These are phyloP conservation scores for Reinhardtius hippoglossoides DNA, from an alignment of 2,113 vertebrate genomes.

Conservation along the genomic window DNA sequence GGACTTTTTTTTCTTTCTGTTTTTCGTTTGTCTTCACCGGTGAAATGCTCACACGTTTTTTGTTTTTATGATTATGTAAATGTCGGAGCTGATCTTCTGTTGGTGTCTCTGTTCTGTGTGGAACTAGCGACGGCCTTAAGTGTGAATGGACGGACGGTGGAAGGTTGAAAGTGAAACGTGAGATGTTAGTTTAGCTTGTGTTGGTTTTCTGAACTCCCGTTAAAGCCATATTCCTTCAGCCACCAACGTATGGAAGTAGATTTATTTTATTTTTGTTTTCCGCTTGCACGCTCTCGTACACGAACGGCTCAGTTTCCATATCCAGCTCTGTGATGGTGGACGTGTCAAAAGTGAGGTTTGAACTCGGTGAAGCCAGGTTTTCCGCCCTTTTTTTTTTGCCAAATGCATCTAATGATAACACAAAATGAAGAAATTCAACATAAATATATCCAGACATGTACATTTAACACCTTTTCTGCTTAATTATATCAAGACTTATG, in stretches of 20 bases:
- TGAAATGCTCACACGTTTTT: slow-evolving; percentile 36
- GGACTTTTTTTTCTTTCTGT: slow-evolving; percentile 47
- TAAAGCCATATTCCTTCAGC: slow-evolving; percentile 67
- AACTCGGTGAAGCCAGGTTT: slow-evolving; percentile 8
- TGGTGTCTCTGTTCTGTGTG: slow-evolving; percentile 31
- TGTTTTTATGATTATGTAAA: slow-evolving; percentile 70
- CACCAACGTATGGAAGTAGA: slow-evolving; percentile 9
- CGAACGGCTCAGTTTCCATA: neutral
- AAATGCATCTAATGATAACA: slow-evolving; percentile 19
- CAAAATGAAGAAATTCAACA: neutral
- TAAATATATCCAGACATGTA: neutral
- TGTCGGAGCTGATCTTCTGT: slow-evolving; percentile 30
- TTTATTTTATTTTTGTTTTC: neutral
- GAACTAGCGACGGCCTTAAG: slow-evolving; percentile 59
- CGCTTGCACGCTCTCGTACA: slow-evolving; percentile 21
- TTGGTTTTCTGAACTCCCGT: slow-evolving; percentile 1
- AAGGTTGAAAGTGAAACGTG: slow-evolving; percentile 21
- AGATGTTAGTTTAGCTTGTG: slow-evolving; percentile 20
- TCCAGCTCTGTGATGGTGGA: slow-evolving; percentile 6
- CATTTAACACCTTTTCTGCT: neutral
- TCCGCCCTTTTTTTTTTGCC: slow-evolving; percentile 23
- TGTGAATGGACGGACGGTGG: slow-evolving; percentile 43
- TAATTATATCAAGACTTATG: neutral
- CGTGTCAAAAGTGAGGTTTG: neutral
- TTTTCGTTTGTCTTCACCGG: slow-evolving; percentile 36